A percentile compares a stretch with the other conserved stretches of the same genome.
These are phyloP conservation scores for Drosophila dives DNA, from an alignment of 2,888 invertebrate species.

Conservation along the genomic window DNA sequence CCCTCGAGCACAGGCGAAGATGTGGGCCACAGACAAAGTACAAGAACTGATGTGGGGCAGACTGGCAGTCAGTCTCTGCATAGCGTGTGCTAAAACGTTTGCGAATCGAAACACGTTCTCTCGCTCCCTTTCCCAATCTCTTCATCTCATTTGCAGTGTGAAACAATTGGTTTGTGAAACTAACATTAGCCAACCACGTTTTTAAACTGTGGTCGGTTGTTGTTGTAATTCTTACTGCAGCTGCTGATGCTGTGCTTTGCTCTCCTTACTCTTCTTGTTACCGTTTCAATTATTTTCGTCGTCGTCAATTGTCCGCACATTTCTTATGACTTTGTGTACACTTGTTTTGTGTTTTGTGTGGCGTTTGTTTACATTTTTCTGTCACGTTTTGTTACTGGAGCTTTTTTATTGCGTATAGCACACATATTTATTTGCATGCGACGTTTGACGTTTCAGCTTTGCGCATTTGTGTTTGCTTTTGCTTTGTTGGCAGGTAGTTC, in stretches of 20 bases:
- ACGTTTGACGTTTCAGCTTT: constrained; percentile 43
- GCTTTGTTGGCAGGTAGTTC: constrained; percentile 58
- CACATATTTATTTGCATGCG: constrained; percentile 53
- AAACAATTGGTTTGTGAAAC: constrained; percentile 58
- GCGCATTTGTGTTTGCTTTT: constrained; percentile 54
- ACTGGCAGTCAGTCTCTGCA: not conserved
- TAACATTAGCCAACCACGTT: constrained; percentile 34
- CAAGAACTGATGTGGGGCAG: constrained; percentile 30
- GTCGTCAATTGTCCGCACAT: constrained; percentile 44
- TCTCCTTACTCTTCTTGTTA: constrained; percentile 24
- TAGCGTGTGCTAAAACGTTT: constrained; percentile 34
- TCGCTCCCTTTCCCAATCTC: not conserved
- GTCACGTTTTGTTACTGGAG: constrained; percentile 54
- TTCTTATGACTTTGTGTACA: constrained; percentile 29
- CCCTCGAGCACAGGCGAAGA: constrained; percentile 47
- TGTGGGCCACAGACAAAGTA: constrained; percentile 59
- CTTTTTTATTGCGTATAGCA: constrained; percentile 13
- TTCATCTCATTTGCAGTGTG: constrained; percentile 7
- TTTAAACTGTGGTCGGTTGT: constrained; percentile 17
- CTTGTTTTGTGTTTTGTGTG: constrained; percentile 15
- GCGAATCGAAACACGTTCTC: constrained; percentile 46
- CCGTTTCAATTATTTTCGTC: constrained; percentile 33
- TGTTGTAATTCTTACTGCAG: constrained; percentile 12
- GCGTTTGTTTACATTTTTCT: constrained; percentile 48
- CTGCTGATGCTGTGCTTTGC: constrained; percentile 11